Base-by-base conservation (phyloP, 2,113 vertebrate species). In the Nannospalax galili region DNA sequence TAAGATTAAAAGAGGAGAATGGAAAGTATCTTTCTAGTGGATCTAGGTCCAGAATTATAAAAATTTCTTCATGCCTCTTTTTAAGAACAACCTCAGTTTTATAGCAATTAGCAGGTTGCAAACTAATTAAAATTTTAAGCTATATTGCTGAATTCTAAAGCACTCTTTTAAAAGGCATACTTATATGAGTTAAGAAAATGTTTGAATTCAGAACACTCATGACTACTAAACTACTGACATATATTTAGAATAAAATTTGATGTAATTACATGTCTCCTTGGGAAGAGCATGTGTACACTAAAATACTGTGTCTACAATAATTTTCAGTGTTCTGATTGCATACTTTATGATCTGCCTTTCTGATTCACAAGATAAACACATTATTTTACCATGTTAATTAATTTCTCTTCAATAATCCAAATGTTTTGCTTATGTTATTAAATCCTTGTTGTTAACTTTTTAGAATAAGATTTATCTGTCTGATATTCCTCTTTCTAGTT, bases 211-310 rank as follows among this genome's bases (percentile, higher is more conserved):
- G 15, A 78, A 95, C 93, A 81, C 14, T 45, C 56, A 65, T 94
- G 74, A 42, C 84, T 90, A 75, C 93, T 15, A 97, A 96, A 96
- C 95, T 88, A 81, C 40, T 95, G 64, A 96, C 92, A 90, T 75
- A 85, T 96, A 95, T 96, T 97, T 96, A 96, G 93, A 96, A 96
- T 90, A 96, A 32, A 97, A 58, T 96, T 96, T 96, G 87, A 91
- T 96, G 48, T 96, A 97, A 98, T 96, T 97, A 96, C 88, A 91
- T 56, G 67, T 84, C 81, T 93, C 95, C 95, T 96, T 92, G 56
- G 95, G 86, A 89, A 94, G 84, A 93, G 95, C 94, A 88, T 93
- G 91, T 94, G 82, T 89, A 92, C 67, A 42, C 85, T 75, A 77
- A 48, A 79, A 95, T 69, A 88, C 17, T 45, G n/a, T 91, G 86